Base-by-base conservation (phyloP, 2,113 vertebrate species). In the Cryptomyrus ogoouensis region DNA sequence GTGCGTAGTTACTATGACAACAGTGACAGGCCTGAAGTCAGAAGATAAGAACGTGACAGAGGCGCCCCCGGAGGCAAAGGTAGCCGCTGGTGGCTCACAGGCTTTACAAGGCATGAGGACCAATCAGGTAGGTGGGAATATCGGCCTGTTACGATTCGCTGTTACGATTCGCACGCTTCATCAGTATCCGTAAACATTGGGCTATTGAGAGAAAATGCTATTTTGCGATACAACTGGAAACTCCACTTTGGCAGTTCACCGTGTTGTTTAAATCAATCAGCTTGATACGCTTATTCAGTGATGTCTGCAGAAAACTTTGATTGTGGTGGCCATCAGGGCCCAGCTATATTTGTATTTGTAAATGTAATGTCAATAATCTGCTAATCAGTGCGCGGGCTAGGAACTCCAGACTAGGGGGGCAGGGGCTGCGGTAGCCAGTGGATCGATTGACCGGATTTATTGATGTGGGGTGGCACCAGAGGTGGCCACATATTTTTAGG, bases 1-100 rank as follows among this genome's bases (percentile, higher is more conserved):
- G 52, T 62, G 87, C 35, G 21, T 42, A 50, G 87, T 62, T 88
- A 88, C 87, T 88, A 88, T 88, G 87, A 66, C 87, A 88, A 88
- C 87, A 66, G 87, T 62, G 56, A 42, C 87, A 88, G 39, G 87
- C 53, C 87, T 66, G 56, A 42, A 62, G 42, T 88, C 87, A 62
- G 53, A 66, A 46, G 17, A 44, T n/a, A 88, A 88, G 87, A 88
- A 88, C 87, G 35, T 66, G 19, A 66, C 56, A 62, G 87, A 88
- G 53, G 53, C 21, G 17, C 87, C 56, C 17, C 19, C 27, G 10
- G 85, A 87, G 50, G 85, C 56, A 44, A 66, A 62, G 87, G 56
- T 66, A 56, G 53, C 56, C 35, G 1, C 87, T 21, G 35, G 87
- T 42, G 87, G 39, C 19, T 88, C 87, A 24, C 85, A 53, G 50